Conservation (phyloP, 2,113 vertebrate species). For the Hassar affinis region DNA sequence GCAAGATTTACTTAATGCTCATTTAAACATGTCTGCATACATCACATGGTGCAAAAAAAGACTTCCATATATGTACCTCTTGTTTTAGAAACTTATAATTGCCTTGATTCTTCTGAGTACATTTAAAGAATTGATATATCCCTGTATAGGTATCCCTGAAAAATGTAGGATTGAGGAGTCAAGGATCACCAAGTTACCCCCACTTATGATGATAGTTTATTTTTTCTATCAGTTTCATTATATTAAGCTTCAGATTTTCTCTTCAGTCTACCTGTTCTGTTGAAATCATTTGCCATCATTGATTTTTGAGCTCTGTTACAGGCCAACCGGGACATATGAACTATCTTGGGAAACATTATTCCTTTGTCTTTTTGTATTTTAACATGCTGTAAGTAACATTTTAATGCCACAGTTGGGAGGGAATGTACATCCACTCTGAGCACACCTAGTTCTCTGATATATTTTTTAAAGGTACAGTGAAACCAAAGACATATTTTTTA, state of each 20-base stretch:
- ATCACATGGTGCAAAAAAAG: not conserved
- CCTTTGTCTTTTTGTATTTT: not conserved
- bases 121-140: not conserved
- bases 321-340: not conserved
- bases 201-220: not conserved
- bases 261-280: not conserved
- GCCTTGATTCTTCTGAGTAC: not conserved
- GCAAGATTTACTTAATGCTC: not conserved
- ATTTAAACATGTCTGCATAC: not conserved
- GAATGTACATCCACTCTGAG: not conserved
- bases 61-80: no score
- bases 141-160: not conserved
- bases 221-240: not conserved
- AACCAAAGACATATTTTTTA: not conserved
- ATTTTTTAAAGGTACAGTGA: not conserved
- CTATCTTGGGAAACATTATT: not conserved
- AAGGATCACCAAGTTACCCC: not conserved
- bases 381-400: not conserved
- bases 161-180: not conserved
- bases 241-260: not conserved
- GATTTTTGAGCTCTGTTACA: not conserved
- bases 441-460: not conserved
- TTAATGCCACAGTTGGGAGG: not conserved
- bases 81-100: not conserved
- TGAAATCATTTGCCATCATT: not conserved